Evolutionary conservation across 1,140 invertebrate species (phyloP).

Genomic region (Pogonognathellus flavescens): DNA sequence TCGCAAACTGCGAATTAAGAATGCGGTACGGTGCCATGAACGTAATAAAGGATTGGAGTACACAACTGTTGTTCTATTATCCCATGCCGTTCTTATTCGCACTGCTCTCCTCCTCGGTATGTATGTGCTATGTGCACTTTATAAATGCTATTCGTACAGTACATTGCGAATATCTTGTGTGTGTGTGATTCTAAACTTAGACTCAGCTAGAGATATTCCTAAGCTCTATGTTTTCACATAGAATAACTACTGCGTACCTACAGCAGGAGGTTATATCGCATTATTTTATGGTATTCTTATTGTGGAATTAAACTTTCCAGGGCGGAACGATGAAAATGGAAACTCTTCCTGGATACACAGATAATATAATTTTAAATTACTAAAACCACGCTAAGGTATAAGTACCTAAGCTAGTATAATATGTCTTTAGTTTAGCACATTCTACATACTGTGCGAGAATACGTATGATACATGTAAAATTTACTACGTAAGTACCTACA

Average conservation of each 20-base stretch:
- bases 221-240: slow-evolving; percentile 19
- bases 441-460: too few species aligned
- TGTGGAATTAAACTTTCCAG: slow-evolving; percentile 13
- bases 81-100: background rate
- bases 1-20: slow-evolving; percentile 38
- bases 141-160: background rate
- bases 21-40: slow-evolving; percentile 45
- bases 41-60: slow-evolving; percentile 27
- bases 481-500: background rate
- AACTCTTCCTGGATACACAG: slow-evolving; percentile 32
- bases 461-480: too few species aligned
- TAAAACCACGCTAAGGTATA: too few species aligned
- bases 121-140: background rate
- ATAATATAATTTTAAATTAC: background rate
- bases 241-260: background rate
- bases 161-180: background rate
- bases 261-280: background rate
- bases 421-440: too few species aligned
- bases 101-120: background rate
- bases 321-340: slow-evolving; percentile 3
- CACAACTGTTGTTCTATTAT: slow-evolving; percentile 18
- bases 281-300: slow-evolving; percentile 5
- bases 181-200: slow-evolving; percentile 33
- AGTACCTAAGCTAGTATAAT: too few species aligned
- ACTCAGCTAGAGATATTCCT: slow-evolving; percentile 21